These are phyloP conservation scores for Microctenopoma stevenorrisi DNA, from an alignment of 2,797 vertebrate genomes.

Conservation along the genomic window DNA sequence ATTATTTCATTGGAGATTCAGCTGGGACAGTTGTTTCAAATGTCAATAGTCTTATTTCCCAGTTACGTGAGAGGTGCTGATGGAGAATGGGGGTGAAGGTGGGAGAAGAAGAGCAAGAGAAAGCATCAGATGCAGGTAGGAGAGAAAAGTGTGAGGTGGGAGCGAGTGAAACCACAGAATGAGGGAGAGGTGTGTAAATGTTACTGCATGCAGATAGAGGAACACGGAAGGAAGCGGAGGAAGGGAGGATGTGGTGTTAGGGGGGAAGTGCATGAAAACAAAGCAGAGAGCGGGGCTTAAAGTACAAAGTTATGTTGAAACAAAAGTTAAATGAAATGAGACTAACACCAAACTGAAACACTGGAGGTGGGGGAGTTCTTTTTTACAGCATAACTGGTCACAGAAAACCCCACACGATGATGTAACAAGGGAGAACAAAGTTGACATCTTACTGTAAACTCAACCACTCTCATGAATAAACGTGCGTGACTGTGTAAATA, in stretches of 20 bases:
- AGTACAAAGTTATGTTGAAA: not conserved
- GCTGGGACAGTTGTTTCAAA: constrained; percentile 50
- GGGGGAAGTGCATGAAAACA: constrained; percentile 18
- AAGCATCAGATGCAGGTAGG: constrained; percentile 17
- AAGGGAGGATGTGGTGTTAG: constrained; percentile 15
- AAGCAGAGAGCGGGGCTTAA: not conserved
- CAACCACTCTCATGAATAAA: not conserved
- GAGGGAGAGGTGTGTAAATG: constrained; percentile 28
- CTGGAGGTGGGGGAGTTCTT: not conserved
- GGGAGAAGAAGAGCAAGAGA: not conserved
- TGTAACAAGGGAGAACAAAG: constrained; percentile 5
- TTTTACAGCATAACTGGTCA: not conserved
- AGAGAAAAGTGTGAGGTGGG: constrained; percentile 24
- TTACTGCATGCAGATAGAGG: constrained; percentile 17
- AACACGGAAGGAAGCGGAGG: not conserved
- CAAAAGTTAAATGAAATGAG: not conserved
- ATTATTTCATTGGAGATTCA: constrained; percentile 49
- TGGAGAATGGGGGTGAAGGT: not conserved
- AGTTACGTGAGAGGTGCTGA: constrained; percentile 35
- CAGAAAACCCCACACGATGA: not conserved
- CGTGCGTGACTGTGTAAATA: not conserved
- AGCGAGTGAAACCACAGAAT: constrained; percentile 37
- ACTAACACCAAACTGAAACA: not conserved
- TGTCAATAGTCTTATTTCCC: constrained; percentile 47
- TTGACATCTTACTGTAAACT: not conserved